Conservation (phyloP, 2,888 invertebrate species). For the Callosobruchus maculatus region DNA sequence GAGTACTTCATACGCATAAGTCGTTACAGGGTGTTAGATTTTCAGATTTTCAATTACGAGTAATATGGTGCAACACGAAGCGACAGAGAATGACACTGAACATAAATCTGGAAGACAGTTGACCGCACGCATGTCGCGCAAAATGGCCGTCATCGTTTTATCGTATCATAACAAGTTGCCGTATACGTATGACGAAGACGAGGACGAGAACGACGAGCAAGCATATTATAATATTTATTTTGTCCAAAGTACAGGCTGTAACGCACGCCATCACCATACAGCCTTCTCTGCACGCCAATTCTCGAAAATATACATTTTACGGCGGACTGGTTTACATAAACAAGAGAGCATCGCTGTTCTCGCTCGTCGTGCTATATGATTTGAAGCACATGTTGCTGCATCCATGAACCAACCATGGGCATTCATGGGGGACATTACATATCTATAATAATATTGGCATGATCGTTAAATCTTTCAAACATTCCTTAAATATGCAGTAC, state of each 20-base stretch:
- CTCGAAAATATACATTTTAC: slow-evolving; percentile 35
- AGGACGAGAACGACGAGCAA: neutral
- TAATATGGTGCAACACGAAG: neutral
- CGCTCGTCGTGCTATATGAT: slow-evolving; percentile 38
- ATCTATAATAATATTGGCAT: too few relatives aligned
- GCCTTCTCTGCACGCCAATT: slow-evolving; percentile 23
- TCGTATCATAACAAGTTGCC: neutral
- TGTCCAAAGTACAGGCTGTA: neutral
- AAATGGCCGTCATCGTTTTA: neutral
- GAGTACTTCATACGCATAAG: too few relatives aligned
- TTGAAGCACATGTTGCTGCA: slow-evolving; percentile 39
- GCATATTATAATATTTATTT: neutral
- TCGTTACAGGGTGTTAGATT: too few relatives aligned
- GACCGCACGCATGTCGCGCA: neutral
- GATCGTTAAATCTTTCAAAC: neutral
- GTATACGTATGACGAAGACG: neutral
- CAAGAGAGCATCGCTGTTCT: slow-evolving; percentile 39
- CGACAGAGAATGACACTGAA: neutral
- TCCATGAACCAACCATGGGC: neutral
- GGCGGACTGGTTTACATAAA: slow-evolving; percentile 36
- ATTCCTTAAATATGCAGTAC: neutral
- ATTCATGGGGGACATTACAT: too few relatives aligned
- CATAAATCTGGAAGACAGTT: neutral
- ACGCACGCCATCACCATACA: slow-evolving; percentile 7
- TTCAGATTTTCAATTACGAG: neutral